A percentile compares a stretch with the other conserved stretches of the same genome.
Evolutionary conservation across 2,113 vertebrate species (phyloP).

Genomic region (Agapornis roseicollis): DNA sequence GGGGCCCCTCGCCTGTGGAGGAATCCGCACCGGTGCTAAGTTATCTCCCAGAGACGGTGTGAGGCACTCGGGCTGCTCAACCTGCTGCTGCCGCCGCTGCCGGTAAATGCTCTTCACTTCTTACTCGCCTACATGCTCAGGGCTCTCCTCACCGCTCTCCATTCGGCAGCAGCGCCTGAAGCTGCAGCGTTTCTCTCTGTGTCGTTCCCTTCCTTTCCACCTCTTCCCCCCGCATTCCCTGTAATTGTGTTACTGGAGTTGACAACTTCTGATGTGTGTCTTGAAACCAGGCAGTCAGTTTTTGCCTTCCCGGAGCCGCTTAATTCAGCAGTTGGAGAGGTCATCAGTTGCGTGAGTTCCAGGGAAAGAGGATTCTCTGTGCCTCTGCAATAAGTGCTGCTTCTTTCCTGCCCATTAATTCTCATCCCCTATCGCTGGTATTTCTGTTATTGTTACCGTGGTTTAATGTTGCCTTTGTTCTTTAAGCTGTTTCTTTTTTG

Average conservation of each 20-base stretch:
- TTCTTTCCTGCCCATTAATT: conserved; percentile 29
- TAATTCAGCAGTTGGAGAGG: conserved; percentile 74
- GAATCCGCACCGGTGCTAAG: conserved; percentile 76
- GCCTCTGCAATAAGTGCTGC: conserved; percentile 66
- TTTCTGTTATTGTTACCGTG: conserved; percentile 25
- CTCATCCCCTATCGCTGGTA: conserved; percentile 44
- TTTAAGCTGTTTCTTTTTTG: neutral
- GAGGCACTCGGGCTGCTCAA: conserved; percentile 75
- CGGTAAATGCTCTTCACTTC: conserved; percentile 78
- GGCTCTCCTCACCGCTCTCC: conserved; percentile 35
- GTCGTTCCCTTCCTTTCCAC: neutral
- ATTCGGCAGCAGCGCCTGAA: conserved; percentile 56
- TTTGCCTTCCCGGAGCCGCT: conserved; percentile 26
- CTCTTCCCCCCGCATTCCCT: neutral
- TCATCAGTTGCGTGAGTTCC: conserved; percentile 73
- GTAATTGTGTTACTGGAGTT: conserved; percentile 44
- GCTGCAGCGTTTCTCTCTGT: conserved; percentile 53
- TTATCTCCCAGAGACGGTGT: conserved; percentile 75
- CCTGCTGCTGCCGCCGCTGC: conserved; percentile 56
- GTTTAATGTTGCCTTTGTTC: conserved; percentile 49
- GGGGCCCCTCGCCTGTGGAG: conserved; percentile 70
- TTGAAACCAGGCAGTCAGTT: neutral
- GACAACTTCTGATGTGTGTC: conserved; percentile 69
- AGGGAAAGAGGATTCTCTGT: conserved; percentile 18
- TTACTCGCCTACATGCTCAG: conserved; percentile 59